Conservation (phyloP, 1,140 invertebrate species). For the Zaprionus tsacasi region DNA sequence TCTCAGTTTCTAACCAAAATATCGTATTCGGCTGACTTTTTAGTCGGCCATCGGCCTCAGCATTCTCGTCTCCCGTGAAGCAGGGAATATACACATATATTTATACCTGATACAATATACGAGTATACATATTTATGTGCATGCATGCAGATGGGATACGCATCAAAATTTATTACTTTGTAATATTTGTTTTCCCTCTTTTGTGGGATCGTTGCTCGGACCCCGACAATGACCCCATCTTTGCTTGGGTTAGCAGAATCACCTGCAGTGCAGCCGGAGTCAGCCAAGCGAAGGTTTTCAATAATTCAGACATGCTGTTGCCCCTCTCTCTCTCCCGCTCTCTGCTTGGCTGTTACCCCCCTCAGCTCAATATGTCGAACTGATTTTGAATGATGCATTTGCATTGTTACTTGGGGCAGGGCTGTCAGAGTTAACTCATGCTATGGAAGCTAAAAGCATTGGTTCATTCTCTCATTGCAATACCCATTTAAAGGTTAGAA, state of each 20-base stretch:
- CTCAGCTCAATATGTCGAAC: conserved; percentile 57
- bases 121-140: conserved; percentile 21
- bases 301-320: conserved; percentile 53
- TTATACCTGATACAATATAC: no score
- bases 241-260: conserved; percentile 64
- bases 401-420: conserved; percentile 48
- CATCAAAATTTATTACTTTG: conserved; percentile 62
- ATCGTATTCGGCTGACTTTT: not conserved
- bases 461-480: conserved; percentile 7
- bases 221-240: conserved; percentile 59
- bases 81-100: not conserved
- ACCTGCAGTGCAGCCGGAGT: conserved; percentile 63
- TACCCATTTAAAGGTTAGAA: not conserved
- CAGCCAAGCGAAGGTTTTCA: conserved; percentile 54
- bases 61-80: not conserved
- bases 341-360: conserved; percentile 38
- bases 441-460: conserved; percentile 54
- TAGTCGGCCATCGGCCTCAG: not conserved
- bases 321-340: not conserved
- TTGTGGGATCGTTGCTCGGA: conserved; percentile 25
- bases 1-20: not conserved
- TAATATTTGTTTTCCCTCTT: conserved; percentile 42
- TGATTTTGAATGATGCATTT: conserved; percentile 70
- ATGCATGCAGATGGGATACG: conserved; percentile 32
- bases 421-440: conserved; percentile 56